Base-by-base conservation (phyloP, 2,113 vertebrate species). In the Bettongia penicillata region DNA sequence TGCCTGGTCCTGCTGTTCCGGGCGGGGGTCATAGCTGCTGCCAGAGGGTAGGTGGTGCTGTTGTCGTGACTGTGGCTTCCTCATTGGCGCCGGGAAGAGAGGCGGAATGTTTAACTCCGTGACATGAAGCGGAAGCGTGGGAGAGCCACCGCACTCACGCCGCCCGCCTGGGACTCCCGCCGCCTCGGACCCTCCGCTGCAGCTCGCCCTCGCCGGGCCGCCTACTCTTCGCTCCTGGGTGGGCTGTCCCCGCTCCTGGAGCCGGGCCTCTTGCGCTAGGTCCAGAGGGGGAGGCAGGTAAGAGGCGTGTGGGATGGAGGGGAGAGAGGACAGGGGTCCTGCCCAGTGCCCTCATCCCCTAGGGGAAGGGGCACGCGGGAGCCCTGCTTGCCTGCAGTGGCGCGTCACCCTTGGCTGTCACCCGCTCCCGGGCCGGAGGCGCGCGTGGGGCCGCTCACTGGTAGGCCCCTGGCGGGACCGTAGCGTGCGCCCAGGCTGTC, bases 71-170 rank as follows among this genome's bases (percentile, higher is more conserved):
- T 93, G 97, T 96, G 16, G 31, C 61, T 93, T 91, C 93, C 96
- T 97, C 97, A 98, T 98, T 98, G 98, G 98, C 95, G 98, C 97
- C 57, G 96, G 94, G 89, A 92, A 92, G n/a, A 97, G 97, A 98
- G 97, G 97, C 94, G 98, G 98, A 95, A 96, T 96, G 98, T 96
- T 95, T 91, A 97, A 97, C 97, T 98, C 94, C 96, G n/a, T 97
- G 98, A 97, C 94, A 96, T 93, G 92, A 55, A 96, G 97, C 98
- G 98, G 98, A 98, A 98, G 97, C 98, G 98, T 97, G 97, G 97
- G 90, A 98, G 97, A 96, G 95, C 94, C 93, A 94, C 95, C 28
- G 96, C 97, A 93, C 96, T 94, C 92, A 90, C 94, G 92, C 96
- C 50, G 96, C 94, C 93, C 24, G 51, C 94, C 10, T 51, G 93